A percentile compares a stretch with the other conserved stretches of the same genome.
These are phyloP conservation scores for Mesitornis unicolor DNA, from an alignment of 2,113 vertebrate genomes.

Conservation along the genomic window DNA sequence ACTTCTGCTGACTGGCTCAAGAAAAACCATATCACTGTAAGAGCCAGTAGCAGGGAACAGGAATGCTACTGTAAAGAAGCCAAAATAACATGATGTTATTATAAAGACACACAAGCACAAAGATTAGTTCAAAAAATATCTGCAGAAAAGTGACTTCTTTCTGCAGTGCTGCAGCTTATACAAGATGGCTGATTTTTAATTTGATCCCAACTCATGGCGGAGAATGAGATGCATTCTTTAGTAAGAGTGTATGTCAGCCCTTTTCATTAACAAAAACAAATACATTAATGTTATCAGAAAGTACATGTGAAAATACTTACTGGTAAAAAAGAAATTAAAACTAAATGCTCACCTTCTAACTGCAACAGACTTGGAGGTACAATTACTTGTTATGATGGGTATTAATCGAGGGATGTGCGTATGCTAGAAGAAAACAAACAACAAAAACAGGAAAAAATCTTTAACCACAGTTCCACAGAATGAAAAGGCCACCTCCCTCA, in stretches of 20 bases:
- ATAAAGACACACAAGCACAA: not conserved
- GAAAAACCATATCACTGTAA: not conserved
- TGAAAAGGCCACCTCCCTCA: not conserved
- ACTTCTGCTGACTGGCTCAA: not conserved
- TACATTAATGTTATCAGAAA: not conserved
- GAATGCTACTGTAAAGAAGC: not conserved
- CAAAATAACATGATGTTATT: not conserved
- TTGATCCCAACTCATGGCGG: not conserved
- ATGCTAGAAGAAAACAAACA: constrained; percentile 75
- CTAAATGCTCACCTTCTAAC: constrained; percentile 86
- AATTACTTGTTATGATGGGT: constrained; percentile 98
- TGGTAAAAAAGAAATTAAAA: not conserved
- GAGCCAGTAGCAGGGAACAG: not conserved
- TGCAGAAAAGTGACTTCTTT: not conserved
- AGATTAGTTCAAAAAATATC: not conserved
- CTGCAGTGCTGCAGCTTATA: not conserved
- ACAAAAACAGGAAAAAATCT: not conserved
- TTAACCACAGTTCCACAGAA: not conserved
- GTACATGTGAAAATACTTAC: not conserved
- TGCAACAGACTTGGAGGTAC: constrained; percentile 94
- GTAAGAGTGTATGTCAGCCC: not conserved
- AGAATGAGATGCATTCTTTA: not conserved
- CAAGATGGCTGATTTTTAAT: not conserved
- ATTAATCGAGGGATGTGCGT: constrained; percentile 96
- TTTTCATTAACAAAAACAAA: not conserved